Evolutionary conservation across 2,888 invertebrate species (phyloP), one percentile per base, ranked within the genome.

Genomic region (Drosophila lutescens): DNA sequence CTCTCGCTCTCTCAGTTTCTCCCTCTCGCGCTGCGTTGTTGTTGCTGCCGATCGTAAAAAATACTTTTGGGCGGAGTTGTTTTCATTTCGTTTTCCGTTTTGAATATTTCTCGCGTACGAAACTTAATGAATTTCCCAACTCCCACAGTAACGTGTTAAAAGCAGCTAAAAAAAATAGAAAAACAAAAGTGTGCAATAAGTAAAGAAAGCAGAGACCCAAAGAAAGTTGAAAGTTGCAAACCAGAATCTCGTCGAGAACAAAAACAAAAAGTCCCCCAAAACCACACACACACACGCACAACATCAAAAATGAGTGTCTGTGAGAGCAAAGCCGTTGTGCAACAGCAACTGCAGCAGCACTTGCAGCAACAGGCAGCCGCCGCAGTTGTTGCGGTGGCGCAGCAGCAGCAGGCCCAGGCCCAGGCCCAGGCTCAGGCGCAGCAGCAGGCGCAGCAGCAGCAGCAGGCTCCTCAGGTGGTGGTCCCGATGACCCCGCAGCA

Each of bases 281-380:
- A 65, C 36, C 26, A 58, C 46, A 34, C n/a, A 69, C 30, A 75
- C 40, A 65, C 43, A 66, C 49, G 59, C 13, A 74, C 26, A 76
- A 58, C 20, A 6, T 26, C 26, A 53, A 81, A 74, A 74, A 92
- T 92, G 92, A 92, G 91, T 91, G 88, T 91, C 76, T 92, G 92
- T 89, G 92, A 92, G 80, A 92, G 90, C 85, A 91, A 91, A 81
- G 90, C 87, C 84, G 86, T 88, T 79, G 86, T 90, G 81, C 81
- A 83, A 78, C 85, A 89, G 71, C 90, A 89, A 77, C 70, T 84
- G 79, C 83, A 83, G 76, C 83, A 85, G 72, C 66, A 71, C 77
- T 75, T 85, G 80, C 87, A 85, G 78, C 84, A 84, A 82, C 84
- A 85, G 74, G 84, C 84, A 44, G 84, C 85, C 43, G 83, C 86